Conservation (phyloP, 2,797 vertebrate species). For the Phaenicophaeus curvirostris region DNA sequence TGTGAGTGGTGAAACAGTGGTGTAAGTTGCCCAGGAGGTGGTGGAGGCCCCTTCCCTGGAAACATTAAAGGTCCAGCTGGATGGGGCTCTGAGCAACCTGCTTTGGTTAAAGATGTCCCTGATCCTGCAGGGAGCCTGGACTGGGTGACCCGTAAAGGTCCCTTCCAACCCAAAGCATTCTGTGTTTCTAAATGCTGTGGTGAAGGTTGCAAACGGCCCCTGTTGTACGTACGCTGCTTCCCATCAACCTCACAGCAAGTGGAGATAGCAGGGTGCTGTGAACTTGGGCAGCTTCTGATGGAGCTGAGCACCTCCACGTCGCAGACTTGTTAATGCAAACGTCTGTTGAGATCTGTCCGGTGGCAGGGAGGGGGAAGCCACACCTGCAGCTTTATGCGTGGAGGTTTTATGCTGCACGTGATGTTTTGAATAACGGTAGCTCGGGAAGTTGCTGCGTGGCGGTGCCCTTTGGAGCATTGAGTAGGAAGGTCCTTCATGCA, state of each 20-base stretch:
- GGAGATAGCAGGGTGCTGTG: too few relatives aligned
- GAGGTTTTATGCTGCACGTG: not conserved
- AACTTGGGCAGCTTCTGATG: fast-evolving
- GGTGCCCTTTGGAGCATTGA: not conserved
- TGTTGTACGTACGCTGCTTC: fast-evolving
- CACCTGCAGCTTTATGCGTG: not conserved
- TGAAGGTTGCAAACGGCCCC: not conserved
- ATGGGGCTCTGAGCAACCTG: too few relatives aligned
- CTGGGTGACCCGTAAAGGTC: too few relatives aligned
- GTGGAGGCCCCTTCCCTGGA: too few relatives aligned
- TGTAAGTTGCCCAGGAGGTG: too few relatives aligned
- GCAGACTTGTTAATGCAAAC: not conserved
- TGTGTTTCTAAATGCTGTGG: not conserved
- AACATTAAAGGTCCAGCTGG: too few relatives aligned
- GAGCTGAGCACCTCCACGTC: not conserved
- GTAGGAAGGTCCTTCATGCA: not conserved
- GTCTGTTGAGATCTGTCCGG: not conserved
- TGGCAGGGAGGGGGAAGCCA: not conserved
- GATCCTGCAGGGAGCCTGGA: too few relatives aligned
- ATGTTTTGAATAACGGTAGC: not conserved
- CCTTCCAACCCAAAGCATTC: too few relatives aligned
- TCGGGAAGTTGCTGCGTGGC: not conserved
- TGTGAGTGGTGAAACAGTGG: too few relatives aligned
- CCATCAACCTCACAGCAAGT: not conserved
- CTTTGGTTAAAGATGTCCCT: too few relatives aligned